These are phyloP conservation scores for Caenorhabditis becei DNA, from an alignment of 2,888 invertebrate species.

Conservation along the genomic window DNA sequence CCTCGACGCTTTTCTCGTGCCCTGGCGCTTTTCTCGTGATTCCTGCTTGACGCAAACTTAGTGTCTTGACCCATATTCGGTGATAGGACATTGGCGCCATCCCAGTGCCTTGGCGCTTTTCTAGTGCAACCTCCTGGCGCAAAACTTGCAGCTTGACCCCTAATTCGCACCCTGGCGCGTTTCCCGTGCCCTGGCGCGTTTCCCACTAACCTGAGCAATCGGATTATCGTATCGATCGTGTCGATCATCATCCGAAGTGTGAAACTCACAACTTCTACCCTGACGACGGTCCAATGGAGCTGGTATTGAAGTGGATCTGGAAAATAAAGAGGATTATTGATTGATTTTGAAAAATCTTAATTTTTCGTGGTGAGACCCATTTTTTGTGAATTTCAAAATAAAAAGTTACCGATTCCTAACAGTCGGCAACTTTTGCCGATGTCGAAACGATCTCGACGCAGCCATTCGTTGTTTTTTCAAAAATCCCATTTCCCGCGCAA, in stretches of 20 bases:
- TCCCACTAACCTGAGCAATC: slow-evolving; percentile 71
- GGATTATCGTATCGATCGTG: slow-evolving; percentile 73
- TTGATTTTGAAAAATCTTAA: background rate
- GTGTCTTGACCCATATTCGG: no score
- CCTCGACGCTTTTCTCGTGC: no score
- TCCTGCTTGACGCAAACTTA: no score
- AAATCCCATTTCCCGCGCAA: slow-evolving; percentile 21
- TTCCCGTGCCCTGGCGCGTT: slow-evolving; percentile 4
- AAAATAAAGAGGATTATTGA: slow-evolving; percentile 14
- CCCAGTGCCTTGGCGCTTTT: background rate
- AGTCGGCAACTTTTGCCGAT: slow-evolving; percentile 17
- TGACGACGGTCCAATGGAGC: slow-evolving; percentile 70
- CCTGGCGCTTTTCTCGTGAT: background rate
- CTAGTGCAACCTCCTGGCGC: no score
- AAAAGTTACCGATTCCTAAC: slow-evolving; percentile 4
- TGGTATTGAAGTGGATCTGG: slow-evolving; percentile 66
- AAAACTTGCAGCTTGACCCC: background rate
- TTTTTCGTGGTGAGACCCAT: slow-evolving; percentile 5
- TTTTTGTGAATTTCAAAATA: background rate
- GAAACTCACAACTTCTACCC: slow-evolving; percentile 75
- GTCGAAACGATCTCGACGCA: slow-evolving; percentile 21
- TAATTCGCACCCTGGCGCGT: background rate
- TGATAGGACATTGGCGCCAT: background rate
- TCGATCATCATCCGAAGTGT: slow-evolving; percentile 64
- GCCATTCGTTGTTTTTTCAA: slow-evolving; percentile 16